A percentile compares a stretch with the other conserved stretches of the same genome.
phyloP scores from a whole-genome alignment of 2,888 invertebrate species.

The Dascillus cervinus region DNA sequence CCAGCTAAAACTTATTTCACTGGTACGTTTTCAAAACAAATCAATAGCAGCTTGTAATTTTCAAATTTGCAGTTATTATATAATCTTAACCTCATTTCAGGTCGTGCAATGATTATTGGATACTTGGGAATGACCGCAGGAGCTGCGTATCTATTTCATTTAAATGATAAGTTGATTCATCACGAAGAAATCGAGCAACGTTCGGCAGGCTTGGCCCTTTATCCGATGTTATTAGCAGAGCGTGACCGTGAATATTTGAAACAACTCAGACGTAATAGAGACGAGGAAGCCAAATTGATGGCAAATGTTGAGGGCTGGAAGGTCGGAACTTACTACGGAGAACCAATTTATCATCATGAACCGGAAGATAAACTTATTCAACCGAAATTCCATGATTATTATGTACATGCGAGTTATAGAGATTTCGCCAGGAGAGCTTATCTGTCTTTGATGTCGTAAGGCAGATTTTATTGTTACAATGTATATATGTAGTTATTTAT shows the following conservation, averaged over 20 bases:
- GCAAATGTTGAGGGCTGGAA: slow-evolving; percentile 85
- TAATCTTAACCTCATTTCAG: slow-evolving; percentile 42
- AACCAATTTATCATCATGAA: slow-evolving; percentile 67
- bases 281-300: slow-evolving; percentile 83
- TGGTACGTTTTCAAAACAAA: slow-evolving; percentile 46
- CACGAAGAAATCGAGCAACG: slow-evolving; percentile 64
- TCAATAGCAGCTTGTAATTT: slow-evolving; percentile 6
- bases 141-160: slow-evolving; percentile 50
- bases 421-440: slow-evolving; percentile 48
- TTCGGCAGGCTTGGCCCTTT: slow-evolving; percentile 67
- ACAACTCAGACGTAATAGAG: slow-evolving; percentile 69
- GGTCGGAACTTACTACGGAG: slow-evolving; percentile 82
- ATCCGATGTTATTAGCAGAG: slow-evolving; percentile 75
- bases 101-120: slow-evolving; percentile 54
- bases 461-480: slow-evolving; percentile 4
- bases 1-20: slow-evolving; percentile 65
- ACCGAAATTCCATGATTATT: slow-evolving; percentile 63
- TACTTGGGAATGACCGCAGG: slow-evolving; percentile 51
- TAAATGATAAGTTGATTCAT: slow-evolving; percentile 47
- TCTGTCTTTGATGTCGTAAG: slow-evolving; percentile 50
- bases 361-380: slow-evolving; percentile 55
- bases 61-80: slow-evolving; percentile 1
- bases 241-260: slow-evolving; percentile 77
- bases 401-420: slow-evolving; percentile 53
- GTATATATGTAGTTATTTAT: slow-evolving; percentile 1